Base-by-base conservation (phyloP, 2,113 vertebrate species). In the Ifrita kowaldi region DNA sequence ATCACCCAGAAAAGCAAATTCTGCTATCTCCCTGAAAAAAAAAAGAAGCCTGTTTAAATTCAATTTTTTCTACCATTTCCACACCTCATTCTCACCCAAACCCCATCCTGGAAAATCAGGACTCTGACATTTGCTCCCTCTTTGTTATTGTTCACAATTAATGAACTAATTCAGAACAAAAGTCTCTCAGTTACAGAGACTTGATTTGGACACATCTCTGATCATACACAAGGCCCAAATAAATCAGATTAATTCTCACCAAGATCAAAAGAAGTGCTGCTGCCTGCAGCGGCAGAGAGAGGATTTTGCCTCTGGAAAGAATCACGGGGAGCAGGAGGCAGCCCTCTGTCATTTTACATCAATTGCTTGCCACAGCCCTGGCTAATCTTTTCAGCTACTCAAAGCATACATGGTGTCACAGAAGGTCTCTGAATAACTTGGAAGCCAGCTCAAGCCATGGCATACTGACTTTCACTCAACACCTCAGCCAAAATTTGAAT, bases 301-400 rank as follows among this genome's bases (percentile, higher is more conserved):
- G 47, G 75, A 92, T 81, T 92, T 92, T 90, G 93, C 52, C 41
- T 81, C 64, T 88, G 76, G 75, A 50, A 86, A 70, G 71, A 92
- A 78, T 64, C 69, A 44, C 3, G 0, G 39, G 56, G 47, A 86
- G 68, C 42, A 71, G 44, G 73, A 78, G 69, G 71, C 88, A 94
- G 35, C 19, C 20, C 52, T 95, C 35, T 93, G 75, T 56, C 85
- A 33, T 74, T 88, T 82, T 64, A 16, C 39, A 81, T 71, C 88
- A 64, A 27, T 52, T 84, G 18, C n/a, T 94, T 92, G 79, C 78
- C 91, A 75, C 41, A 59, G 52, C 33, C 67, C 32, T 33, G 42
- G 84, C 22, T 59, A 56, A 84, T 63, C 28, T 55, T 88, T 70
- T 63, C 23, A 67, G 68, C 42, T n/a, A 50, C 39, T 37, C 71